Base-by-base conservation (phyloP, 2,797 vertebrate genomes). In the Aldrovandia affinis region DNA sequence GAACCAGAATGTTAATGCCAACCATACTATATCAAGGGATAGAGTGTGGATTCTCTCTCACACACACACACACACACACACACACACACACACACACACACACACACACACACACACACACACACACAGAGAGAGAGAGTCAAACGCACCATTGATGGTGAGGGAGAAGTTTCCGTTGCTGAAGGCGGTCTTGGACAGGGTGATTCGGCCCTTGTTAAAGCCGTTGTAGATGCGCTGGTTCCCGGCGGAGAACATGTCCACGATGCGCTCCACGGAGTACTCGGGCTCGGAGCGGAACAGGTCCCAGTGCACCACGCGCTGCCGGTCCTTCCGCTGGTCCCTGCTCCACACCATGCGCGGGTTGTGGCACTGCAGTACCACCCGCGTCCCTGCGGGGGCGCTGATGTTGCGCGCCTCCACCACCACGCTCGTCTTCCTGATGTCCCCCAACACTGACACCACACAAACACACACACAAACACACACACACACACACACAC, bases 291-390 rank as follows among this genome's bases (percentile, higher is more conserved):
- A 94, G 86, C 87, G 94, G 80, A 93, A 92, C 77, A 98, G 36
- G 79, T 99, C 98, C 98, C 98, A 99, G 93, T 99, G 98, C 65
- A 98, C 96, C 80, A 99, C 98, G 0, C 98, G 96, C 91, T 99
- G 97, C 9, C 97, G 96, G 95, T 99, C 98, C 7, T 93, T 95
- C 81, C 98, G 95, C 1, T 94, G 92, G 89, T 99, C 98, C 83
- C 92, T 96, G 20, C 96, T 97, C 97, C 97, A 98, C 86, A 99
- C 95, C 94, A 99, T 97, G 84, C 95, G 96, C 57, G 96, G 92
- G 86, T 97, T 99, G 90, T 95, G 96, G 92, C 98, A 99, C 12
- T 95, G 93, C 86, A 99, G 94, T 6, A 96, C 86, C 0, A 95
- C 96, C 79, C 90, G 90, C 0, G 96, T 92, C 0, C 97, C 97